Conservation (phyloP, 2,888 invertebrate genomes). For the Zhengitettix transpicula region DNA sequence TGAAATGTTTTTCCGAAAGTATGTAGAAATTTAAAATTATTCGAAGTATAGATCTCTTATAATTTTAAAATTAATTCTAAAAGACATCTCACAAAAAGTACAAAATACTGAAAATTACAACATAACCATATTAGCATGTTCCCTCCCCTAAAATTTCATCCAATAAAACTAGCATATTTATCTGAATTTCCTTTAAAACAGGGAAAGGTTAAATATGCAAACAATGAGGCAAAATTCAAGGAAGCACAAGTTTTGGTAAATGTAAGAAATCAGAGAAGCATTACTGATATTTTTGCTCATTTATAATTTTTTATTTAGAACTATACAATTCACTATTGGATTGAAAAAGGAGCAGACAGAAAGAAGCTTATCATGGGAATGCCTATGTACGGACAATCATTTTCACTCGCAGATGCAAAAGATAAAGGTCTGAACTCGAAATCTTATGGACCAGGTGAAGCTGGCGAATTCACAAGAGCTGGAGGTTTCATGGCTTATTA, state of each 20-base stretch:
- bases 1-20: too few species aligned
- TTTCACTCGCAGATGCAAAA: slow-evolving; percentile 38
- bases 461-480: slow-evolving; percentile 49
- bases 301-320: slow-evolving; percentile 28
- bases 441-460: slow-evolving; percentile 46
- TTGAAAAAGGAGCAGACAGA: slow-evolving; percentile 42
- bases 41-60: too few species aligned
- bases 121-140: too few species aligned
- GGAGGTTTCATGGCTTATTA: slow-evolving; percentile 63
- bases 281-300: background rate
- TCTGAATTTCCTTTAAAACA: too few species aligned
- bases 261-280: too few species aligned
- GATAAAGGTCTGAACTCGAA: slow-evolving; percentile 38
- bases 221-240: background rate
- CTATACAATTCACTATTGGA: slow-evolving; percentile 56
- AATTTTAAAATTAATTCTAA: too few species aligned
- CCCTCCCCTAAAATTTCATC: too few species aligned
- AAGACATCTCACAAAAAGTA: too few species aligned
- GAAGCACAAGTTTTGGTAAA: too few species aligned
- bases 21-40: too few species aligned
- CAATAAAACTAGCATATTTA: too few species aligned
- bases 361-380: slow-evolving; percentile 55
- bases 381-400: slow-evolving; percentile 62
- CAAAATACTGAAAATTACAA: too few species aligned
- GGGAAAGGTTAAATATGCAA: background rate